phyloP scores from a whole-genome alignment of 2,113 vertebrate genomes.

The Pholis gunnellus region DNA sequence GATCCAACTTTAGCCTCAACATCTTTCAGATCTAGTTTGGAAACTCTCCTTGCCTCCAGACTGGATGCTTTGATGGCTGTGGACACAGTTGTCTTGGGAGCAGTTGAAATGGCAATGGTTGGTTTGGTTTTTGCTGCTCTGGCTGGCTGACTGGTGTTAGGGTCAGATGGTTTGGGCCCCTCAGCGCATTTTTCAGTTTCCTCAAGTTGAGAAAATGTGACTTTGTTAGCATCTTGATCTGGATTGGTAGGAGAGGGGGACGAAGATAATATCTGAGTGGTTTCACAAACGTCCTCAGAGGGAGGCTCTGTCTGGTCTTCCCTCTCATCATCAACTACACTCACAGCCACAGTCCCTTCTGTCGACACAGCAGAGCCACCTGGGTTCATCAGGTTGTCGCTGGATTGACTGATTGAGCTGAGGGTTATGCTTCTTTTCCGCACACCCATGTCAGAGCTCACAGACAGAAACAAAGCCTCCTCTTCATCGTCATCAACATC shows the following conservation, averaged over 20 bases:
- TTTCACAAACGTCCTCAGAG: conserved; percentile 5
- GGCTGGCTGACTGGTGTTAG: not conserved
- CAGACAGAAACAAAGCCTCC: conserved; percentile 74
- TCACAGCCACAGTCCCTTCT: not conserved
- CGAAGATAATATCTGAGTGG: not conserved
- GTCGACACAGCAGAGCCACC: not conserved
- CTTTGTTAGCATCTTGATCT: conserved; percentile 6
- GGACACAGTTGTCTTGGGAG: not conserved
- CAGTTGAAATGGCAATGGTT: not conserved
- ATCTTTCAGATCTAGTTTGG: conserved; percentile 61
- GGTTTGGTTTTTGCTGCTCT: conserved; percentile 37
- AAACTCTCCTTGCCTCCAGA: conserved; percentile 41
- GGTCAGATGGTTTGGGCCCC: not conserved
- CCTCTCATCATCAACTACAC: not conserved
- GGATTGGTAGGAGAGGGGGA: not conserved
- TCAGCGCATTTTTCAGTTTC: not conserved
- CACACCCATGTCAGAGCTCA: conserved; percentile 70
- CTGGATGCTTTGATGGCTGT: conserved; percentile 19
- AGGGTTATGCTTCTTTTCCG: conserved; percentile 14
- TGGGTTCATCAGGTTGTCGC: not conserved
- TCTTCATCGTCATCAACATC: conserved; percentile 69
- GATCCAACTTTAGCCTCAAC: conserved; percentile 69
- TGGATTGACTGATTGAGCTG: not conserved
- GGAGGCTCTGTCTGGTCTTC: not conserved
- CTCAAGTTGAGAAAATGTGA: not conserved